Conservation (phyloP, 2,888 invertebrate species). For the Pasiphila rectangulata region DNA sequence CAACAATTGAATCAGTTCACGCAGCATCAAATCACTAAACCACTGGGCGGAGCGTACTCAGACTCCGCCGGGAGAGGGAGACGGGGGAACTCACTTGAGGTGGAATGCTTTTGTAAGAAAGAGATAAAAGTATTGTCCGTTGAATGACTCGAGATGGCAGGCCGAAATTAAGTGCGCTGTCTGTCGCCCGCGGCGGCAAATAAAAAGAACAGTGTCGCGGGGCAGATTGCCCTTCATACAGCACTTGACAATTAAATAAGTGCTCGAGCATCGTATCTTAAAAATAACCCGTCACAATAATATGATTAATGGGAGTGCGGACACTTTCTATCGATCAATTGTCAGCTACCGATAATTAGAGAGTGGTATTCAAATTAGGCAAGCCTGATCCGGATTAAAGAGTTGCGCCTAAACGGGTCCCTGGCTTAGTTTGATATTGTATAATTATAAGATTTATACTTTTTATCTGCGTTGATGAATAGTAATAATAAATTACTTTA, state of each 20-base stretch:
- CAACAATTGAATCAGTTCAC: constrained; percentile 81
- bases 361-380: constrained; percentile 59
- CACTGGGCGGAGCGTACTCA: constrained; percentile 78
- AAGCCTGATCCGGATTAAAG: constrained; percentile 44
- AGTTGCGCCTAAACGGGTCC: constrained; percentile 35
- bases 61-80: constrained; percentile 75
- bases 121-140: constrained; percentile 62
- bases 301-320: constrained; percentile 66
- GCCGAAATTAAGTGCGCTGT: constrained; percentile 72
- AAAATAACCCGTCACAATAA: constrained; percentile 68
- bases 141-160: constrained; percentile 60
- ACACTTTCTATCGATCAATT: constrained; percentile 71
- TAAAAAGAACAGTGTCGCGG: constrained; percentile 78
- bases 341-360: constrained; percentile 75
- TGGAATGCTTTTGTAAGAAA: constrained; percentile 47
- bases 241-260: constrained; percentile 78
- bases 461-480: constrained; percentile 35
- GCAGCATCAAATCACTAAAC: constrained; percentile 82
- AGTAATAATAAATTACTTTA: constrained; percentile 47
- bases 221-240: constrained; percentile 77
- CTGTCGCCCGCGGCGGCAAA: constrained; percentile 64
- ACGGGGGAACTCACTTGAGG: constrained; percentile 52
- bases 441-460: constrained; percentile 15
- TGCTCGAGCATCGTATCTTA: constrained; percentile 65
- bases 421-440: constrained; percentile 19